Conservation (phyloP, 2,888 invertebrate species). For the Ophioninae sp. region DNA sequence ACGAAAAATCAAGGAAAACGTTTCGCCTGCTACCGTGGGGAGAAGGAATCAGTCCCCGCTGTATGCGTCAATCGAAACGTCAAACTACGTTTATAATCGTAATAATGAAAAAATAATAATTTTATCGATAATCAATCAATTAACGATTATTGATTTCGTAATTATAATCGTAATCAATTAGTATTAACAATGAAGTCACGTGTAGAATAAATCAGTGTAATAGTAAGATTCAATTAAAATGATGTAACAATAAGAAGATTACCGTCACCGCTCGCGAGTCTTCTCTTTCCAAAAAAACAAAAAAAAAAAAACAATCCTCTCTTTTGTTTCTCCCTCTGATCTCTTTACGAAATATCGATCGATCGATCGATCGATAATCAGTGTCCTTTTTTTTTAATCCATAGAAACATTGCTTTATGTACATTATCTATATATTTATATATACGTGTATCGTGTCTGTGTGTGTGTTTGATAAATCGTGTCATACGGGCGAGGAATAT, state of each 20-base stretch:
- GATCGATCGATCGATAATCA: too few species aligned
- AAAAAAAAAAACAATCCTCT: slow-evolving; percentile 25
- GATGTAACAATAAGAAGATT: slow-evolving; percentile 69
- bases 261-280: slow-evolving; percentile 55
- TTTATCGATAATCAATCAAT: slow-evolving; percentile 43
- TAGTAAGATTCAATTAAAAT: slow-evolving; percentile 67
- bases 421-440: slow-evolving; percentile 66
- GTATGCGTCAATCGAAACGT: slow-evolving; percentile 33
- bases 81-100: slow-evolving; percentile 38
- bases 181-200: slow-evolving; percentile 63
- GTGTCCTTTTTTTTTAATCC: too few species aligned
- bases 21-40: slow-evolving; percentile 15
- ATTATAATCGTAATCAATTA: slow-evolving; percentile 52
- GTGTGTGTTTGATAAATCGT: slow-evolving; percentile 61
- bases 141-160: too few species aligned
- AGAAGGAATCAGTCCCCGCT: slow-evolving; percentile 3
- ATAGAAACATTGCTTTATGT: slow-evolving; percentile 55
- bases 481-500: slow-evolving; percentile 29
- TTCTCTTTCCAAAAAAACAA: too few species aligned
- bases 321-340: slow-evolving; percentile 13
- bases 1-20: slow-evolving; percentile 44
- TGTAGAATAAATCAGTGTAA: slow-evolving; percentile 64
- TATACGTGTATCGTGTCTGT: too few species aligned
- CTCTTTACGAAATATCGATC: too few species aligned
- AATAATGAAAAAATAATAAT: slow-evolving; percentile 48